Percentiles rank a stretch among this genome's conserved stretches.
These are phyloP conservation scores for Hydrotaea diabolus DNA, from an alignment of 2,888 invertebrate species.

Conservation along the genomic window DNA sequence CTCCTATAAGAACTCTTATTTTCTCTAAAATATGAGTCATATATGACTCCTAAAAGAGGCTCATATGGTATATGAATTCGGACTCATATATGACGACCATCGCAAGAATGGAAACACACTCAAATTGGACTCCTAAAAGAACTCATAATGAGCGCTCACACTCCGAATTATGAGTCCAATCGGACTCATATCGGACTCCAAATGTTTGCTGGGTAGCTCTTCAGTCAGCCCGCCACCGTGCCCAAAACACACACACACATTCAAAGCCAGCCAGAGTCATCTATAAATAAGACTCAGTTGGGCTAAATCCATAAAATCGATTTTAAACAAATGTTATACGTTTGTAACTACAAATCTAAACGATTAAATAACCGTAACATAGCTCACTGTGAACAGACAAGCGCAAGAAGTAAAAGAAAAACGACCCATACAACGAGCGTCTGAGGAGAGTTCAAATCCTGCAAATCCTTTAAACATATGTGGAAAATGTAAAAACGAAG, in stretches of 20 bases:
- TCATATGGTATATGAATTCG: no score
- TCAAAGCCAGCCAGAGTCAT: neutral
- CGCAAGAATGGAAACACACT: no score
- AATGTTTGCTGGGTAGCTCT: no score
- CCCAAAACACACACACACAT: neutral
- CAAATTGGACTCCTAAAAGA: no score
- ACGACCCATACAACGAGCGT: neutral
- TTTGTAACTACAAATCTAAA: constrained; percentile 58
- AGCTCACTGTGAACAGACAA: constrained; percentile 29
- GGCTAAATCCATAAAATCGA: constrained; percentile 50
- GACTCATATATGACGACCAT: no score
- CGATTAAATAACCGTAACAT: constrained; percentile 51
- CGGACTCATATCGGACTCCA: no score
- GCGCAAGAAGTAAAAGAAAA: neutral
- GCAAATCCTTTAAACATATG: constrained; percentile 61
- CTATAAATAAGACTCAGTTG: constrained; percentile 39
- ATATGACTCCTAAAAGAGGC: no score
- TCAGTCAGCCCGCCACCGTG: neutral
- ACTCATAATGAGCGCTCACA: no score
- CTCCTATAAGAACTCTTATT: no score
- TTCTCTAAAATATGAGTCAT: no score
- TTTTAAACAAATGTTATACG: constrained; percentile 54
- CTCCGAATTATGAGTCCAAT: no score
- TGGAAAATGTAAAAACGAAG: constrained; percentile 40
- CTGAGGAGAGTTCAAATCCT: constrained; percentile 44